A percentile compares a stretch with the other conserved stretches of the same genome.
Evolutionary conservation across 2,797 vertebrate species (phyloP).

Genomic region (Danio tinwini): DNA sequence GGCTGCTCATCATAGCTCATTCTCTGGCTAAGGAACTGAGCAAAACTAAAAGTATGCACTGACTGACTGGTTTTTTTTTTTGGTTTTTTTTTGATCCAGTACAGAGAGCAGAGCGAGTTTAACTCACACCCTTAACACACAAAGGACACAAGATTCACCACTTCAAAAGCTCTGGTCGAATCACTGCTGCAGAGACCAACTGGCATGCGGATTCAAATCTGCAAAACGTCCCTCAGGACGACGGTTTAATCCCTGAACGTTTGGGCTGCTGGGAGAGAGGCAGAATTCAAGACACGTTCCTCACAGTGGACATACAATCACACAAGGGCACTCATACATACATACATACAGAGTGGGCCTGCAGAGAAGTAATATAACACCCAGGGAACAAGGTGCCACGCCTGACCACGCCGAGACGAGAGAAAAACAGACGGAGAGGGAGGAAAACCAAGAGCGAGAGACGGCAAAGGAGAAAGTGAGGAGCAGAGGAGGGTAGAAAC

Average conservation of each 20-base stretch:
- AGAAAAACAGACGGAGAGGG: conserved; percentile 22
- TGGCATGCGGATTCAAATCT: conserved; percentile 7
- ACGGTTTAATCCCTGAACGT: conserved; percentile 11
- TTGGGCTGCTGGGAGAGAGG: conserved; percentile 19
- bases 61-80: neutral
- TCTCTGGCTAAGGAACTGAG: conserved; percentile 23
- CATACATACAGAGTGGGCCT: conserved; percentile 47
- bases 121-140: neutral
- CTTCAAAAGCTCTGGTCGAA: neutral
- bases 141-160: conserved; percentile 2
- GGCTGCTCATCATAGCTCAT: conserved; percentile 9
- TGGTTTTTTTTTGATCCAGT: neutral
- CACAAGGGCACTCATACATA: conserved; percentile 43
- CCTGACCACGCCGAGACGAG: conserved; percentile 49
- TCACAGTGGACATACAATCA: conserved; percentile 49
- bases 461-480: conserved; percentile 13
- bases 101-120: conserved; percentile 1
- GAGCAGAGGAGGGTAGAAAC: conserved; percentile 44
- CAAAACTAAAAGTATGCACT: conserved; percentile 15
- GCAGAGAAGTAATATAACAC: conserved; percentile 58
- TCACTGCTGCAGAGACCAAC: conserved; percentile 16
- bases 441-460: neutral
- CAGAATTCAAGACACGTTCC: conserved; percentile 40
- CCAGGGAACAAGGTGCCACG: conserved; percentile 53
- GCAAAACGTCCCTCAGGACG: neutral